Conservation (phyloP, 2,113 vertebrate species). For the Rynchops niger region DNA sequence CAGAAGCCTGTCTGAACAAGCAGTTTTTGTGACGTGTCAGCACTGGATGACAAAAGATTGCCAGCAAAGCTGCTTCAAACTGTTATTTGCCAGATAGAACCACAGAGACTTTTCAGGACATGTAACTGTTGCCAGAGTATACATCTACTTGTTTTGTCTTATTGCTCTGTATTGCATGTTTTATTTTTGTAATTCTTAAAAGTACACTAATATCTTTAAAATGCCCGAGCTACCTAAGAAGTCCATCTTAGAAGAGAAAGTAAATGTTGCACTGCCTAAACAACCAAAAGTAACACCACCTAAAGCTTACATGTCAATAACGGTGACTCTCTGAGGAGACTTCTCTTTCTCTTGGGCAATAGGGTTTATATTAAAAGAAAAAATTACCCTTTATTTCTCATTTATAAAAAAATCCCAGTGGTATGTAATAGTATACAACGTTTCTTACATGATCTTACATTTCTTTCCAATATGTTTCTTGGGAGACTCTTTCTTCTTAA, state of each 20-base stretch:
- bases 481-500: not conserved
- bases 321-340: not conserved
- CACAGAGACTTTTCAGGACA: not conserved
- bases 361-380: not conserved
- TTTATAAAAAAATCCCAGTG: not conserved
- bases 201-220: slow-evolving; percentile 73
- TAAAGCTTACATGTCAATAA: slow-evolving; percentile 35
- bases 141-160: not conserved
- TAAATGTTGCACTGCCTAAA: slow-evolving; percentile 8
- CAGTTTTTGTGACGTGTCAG: not conserved
- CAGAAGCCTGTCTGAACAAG: not conserved
- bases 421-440: not conserved
- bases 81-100: not conserved
- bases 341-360: not conserved
- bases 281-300: not conserved
- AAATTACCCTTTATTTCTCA: not conserved
- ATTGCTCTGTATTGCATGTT: not conserved
- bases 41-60: not conserved
- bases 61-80: not conserved
- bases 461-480: not conserved
- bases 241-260: slow-evolving; percentile 53
- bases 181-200: not conserved
- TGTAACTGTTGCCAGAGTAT: not conserved
- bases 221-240: slow-evolving; percentile 69
- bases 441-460: not conserved